These are phyloP conservation scores for Melolontha melolontha DNA, from an alignment of 2,888 invertebrate genomes.

Conservation along the genomic window DNA sequence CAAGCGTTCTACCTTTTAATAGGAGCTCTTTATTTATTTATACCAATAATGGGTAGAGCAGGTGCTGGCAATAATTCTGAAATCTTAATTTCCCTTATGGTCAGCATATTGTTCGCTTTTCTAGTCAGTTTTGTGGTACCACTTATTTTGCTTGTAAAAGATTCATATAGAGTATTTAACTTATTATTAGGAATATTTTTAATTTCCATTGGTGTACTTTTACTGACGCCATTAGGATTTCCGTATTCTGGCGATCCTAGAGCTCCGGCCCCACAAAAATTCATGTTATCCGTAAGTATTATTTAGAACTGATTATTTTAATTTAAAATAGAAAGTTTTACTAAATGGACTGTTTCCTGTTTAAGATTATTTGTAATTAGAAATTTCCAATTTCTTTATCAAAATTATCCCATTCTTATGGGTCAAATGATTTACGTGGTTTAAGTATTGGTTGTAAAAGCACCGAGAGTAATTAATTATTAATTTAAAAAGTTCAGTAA, in stretches of 20 bases:
- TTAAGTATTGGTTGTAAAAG: no score
- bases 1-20: constrained; percentile 78
- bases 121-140: constrained; percentile 66
- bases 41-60: constrained; percentile 85
- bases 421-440: no score
- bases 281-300: constrained; percentile 77
- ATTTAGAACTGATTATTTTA: background rate
- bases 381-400: no score
- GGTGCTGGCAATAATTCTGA: constrained; percentile 80
- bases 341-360: no score
- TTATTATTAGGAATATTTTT: constrained; percentile 68
- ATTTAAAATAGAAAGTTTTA: no score
- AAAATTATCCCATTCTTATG: no score
- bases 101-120: constrained; percentile 64
- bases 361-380: no score
- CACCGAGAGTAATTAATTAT: no score
- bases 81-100: constrained; percentile 71
- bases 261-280: constrained; percentile 78
- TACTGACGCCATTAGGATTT: constrained; percentile 78
- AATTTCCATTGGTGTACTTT: constrained; percentile 69
- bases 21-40: constrained; percentile 78
- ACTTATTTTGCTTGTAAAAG: constrained; percentile 65
- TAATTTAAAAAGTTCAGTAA: no score
- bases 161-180: constrained; percentile 68
- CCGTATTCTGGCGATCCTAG: constrained; percentile 77